These are phyloP conservation scores for human DNA, from an alignment of 2,113 vertebrate species.

Conservation along the genomic window DNA sequence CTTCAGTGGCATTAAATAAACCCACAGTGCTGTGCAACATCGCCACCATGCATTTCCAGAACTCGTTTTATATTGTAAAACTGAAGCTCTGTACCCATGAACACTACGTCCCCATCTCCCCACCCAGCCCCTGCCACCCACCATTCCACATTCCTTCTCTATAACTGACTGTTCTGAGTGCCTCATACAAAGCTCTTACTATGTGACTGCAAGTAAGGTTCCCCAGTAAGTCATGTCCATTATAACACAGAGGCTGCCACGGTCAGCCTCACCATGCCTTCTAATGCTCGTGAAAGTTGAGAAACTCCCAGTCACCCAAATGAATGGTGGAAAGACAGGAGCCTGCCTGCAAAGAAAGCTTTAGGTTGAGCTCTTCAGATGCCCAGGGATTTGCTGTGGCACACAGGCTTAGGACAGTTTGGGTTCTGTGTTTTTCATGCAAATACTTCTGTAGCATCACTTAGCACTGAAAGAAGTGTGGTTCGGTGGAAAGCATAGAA, in stretches of 20 bases:
- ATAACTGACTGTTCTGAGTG: too few species aligned
- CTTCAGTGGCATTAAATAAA: not conserved
- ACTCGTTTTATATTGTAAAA: not conserved
- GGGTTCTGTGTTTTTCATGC: too few species aligned
- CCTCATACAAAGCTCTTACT: rapidly evolving
- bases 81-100: not conserved
- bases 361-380: not conserved
- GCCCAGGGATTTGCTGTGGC: rapidly evolving
- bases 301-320: rapidly evolving
- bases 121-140: too few species aligned
- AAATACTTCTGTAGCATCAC: not conserved
- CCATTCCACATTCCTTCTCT: not conserved
- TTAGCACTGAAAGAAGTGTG: not conserved
- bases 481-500: not conserved
- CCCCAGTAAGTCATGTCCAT: too few species aligned
- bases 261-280: not conserved
- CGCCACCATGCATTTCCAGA: too few species aligned
- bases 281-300: rapidly evolving
- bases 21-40: not conserved
- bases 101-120: not conserved
- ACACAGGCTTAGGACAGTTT: not conserved
- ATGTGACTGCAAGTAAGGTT: rapidly evolving
- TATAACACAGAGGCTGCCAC: not conserved
- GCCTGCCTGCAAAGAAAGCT: not conserved
- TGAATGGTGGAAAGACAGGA: not conserved